Base-by-base conservation (phyloP, 2,113 vertebrate genomes). In the Aegotheles bennettii region DNA sequence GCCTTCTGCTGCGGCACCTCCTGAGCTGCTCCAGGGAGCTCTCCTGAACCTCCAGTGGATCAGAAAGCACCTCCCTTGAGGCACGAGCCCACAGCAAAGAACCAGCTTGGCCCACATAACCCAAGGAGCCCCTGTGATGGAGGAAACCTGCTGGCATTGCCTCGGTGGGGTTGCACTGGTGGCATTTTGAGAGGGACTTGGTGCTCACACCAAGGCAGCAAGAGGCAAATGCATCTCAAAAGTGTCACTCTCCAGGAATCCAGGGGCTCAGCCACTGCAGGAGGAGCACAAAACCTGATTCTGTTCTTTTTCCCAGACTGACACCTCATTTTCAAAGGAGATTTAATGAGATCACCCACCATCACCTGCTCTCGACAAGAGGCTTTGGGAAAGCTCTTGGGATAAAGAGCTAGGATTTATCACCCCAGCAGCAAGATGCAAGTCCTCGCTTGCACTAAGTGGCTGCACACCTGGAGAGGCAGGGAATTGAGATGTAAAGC, bases 31-130 rank as follows among this genome's bases (percentile, higher is more conserved):
- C 24, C 5, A 3, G 43, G 42, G 70, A 2, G 23, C 50, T 92
- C 25, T 43, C 33, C 40, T n/a, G n/a, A n/a, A n/a, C n/a, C n/a
- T n/a, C n/a, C n/a, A n/a, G n/a, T n/a, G n/a, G n/a, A n/a, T n/a
- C 31, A 73, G 43, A 47, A 65, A 64, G 13, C 5, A 2, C 18
- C 47, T 43, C 48, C 40, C 80, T 43, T 35, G 2, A 19, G 70
- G 36, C 70, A 40, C 0, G 2, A 51, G 17, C 5, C 70, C 6
- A 0, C 28, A 45, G 42, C 69, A 31, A 16, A 63, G 38, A 28
- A 51, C 7, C 87, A 73, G 45, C 42, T 23, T 59, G 78, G 42
- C 47, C 73, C n/a, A 20, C 5, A 19, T 7, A 61, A 51, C 47
- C 43, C 47, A 23, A 9, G 26, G 8, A 16, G 8, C 21, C 23